Base-by-base conservation (phyloP, 1,140 invertebrate species). In the Arion vulgaris region DNA sequence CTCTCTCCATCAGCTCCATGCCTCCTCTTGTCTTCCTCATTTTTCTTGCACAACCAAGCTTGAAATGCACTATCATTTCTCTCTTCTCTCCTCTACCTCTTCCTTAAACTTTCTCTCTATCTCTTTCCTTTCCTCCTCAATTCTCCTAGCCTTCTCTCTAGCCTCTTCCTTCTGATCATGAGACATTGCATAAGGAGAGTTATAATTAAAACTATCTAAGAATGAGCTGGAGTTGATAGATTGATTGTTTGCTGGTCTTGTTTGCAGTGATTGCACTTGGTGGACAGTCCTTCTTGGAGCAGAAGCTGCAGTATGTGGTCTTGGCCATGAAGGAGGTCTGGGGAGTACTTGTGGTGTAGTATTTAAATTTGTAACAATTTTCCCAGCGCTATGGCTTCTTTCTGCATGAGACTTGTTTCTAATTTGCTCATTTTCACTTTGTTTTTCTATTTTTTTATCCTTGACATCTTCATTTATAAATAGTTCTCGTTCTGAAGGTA, bases 171-270 rank as follows among this genome's bases (percentile, higher is more conserved):
- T 82, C 73, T 82, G 75, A 0, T 75, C 53, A 4, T 80, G 80
- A 15, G 88, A 85, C 82, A 91, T 82, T 57, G 86, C 90, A 87
- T 92, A 91, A 28, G 89, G 89, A 28, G 90, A 91, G 76, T 82
- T 84, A 77, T 91, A 91, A 78, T 86, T 81, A 83, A 86, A 86
- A 51, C 86, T 86, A 23, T 85, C 81, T 53, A 86, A 74, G 68
- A 57, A 41, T 51, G 57, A 26, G 28, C 51, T 78, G 11, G 41
- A 57, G 17, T 15, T 28, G 9, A 11, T 41, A 1, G 17, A 17
- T 11, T 39, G 45, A n/a, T n/a, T n/a, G 23, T 36, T 36, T 32
- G 81, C 84, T 0, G 84, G 80, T 45, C 69, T 81, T 0, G 84
- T 77, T 26, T 71, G 41, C 11, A 57, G 62, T 23, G 84, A 82